phyloP scores from a whole-genome alignment of 2,888 invertebrate species.

The Heliothis peltigera region DNA sequence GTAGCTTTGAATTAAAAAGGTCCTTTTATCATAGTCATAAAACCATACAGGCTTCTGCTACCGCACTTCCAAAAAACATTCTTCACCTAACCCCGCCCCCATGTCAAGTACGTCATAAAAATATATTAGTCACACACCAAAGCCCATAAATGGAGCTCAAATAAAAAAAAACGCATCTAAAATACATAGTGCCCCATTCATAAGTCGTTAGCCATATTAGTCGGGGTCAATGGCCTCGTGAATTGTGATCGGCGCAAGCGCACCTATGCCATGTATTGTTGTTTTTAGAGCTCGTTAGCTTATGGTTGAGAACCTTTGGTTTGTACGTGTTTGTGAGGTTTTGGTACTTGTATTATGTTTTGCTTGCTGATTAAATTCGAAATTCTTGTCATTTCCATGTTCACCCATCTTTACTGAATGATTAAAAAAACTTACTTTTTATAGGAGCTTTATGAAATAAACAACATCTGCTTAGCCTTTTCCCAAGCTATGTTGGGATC shows the following conservation, averaged over 20 bases:
- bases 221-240: conserved; percentile 73
- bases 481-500: too few relatives aligned
- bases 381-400: too few relatives aligned
- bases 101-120: conserved; percentile 28
- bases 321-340: neutral
- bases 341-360: neutral
- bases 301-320: conserved; percentile 12
- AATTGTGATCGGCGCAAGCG: conserved; percentile 73
- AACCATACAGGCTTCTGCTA: conserved; percentile 1
- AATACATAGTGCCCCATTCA: conserved; percentile 74
- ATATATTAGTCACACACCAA: conserved; percentile 33
- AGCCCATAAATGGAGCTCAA: conserved; percentile 30
- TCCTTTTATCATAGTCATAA: too few relatives aligned
- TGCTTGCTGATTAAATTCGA: too few relatives aligned
- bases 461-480: too few relatives aligned
- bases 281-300: conserved; percentile 29
- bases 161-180: conserved; percentile 52
- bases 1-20: too few relatives aligned
- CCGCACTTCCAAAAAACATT: neutral
- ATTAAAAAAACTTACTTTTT: too few relatives aligned
- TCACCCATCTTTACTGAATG: too few relatives aligned
- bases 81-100: neutral
- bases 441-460: too few relatives aligned
- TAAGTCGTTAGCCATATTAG: conserved; percentile 70
- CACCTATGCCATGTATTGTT: conserved; percentile 56